Conservation (phyloP, 1,140 invertebrate genomes). For the Drosophila busckii region DNA sequence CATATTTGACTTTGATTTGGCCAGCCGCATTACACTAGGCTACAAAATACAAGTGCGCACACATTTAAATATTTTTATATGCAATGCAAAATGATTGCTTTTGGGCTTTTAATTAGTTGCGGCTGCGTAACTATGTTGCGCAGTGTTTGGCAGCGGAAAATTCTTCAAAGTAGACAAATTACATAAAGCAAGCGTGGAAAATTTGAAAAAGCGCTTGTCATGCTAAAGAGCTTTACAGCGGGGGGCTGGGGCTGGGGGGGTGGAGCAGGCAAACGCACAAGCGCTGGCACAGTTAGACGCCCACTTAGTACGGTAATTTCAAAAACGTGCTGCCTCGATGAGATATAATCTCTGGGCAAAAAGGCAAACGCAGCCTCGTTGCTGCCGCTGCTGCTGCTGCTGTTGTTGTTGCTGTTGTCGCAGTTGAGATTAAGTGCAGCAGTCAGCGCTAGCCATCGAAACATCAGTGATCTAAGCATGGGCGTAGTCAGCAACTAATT, state of each 20-base stretch:
- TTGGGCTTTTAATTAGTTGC: too few relatives aligned
- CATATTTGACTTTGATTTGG: conserved; percentile 56
- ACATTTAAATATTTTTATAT: neutral
- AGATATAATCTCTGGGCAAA: conserved; percentile 62
- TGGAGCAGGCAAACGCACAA: neutral
- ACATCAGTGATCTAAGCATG: conserved; percentile 9
- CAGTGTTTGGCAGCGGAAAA: conserved; percentile 51
- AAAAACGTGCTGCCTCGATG: conserved; percentile 76
- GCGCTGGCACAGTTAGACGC: conserved; percentile 70
- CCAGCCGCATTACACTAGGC: conserved; percentile 29
- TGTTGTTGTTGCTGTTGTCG: conserved; percentile 51
- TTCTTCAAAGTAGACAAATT: conserved; percentile 56
- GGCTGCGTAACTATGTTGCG: conserved; percentile 4
- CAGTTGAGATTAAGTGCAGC: conserved; percentile 63
- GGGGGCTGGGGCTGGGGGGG: too few relatives aligned
- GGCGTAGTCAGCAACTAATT: too few relatives aligned
- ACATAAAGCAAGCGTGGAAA: conserved; percentile 71
- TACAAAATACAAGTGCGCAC: neutral
- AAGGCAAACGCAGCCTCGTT: neutral
- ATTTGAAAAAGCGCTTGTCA: conserved; percentile 58
- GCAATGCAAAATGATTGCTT: neutral
- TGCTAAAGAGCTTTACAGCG: conserved; percentile 10
- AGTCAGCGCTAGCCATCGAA: conserved; percentile 21
- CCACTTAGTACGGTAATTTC: conserved; percentile 78
- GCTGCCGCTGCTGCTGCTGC: conserved; percentile 5